Evolutionary conservation across 2,888 invertebrate genomes (phyloP).

Genomic region (Cheilosia urbana): DNA sequence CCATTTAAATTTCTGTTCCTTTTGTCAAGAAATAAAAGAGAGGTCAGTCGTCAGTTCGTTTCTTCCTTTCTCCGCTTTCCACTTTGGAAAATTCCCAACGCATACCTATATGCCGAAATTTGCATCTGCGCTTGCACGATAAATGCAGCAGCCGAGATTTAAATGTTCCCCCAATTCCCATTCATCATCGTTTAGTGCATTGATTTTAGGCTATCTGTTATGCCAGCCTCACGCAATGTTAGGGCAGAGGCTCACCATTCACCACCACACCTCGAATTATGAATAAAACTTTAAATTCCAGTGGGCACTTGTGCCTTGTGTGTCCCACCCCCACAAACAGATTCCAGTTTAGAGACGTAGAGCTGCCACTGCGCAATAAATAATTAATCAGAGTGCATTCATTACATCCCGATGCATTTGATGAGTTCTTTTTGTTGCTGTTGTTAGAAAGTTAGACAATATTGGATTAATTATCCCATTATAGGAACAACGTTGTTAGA

Average conservation of each 20-base stretch:
- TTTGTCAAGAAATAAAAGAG: too few relatives aligned
- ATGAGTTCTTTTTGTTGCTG: background rate
- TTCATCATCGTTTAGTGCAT: constrained; percentile 49
- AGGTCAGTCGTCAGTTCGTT: too few relatives aligned
- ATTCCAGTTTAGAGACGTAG: constrained; percentile 13
- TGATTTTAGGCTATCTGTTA: constrained; percentile 38
- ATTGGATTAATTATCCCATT: constrained; percentile 22
- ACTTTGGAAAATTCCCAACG: too few relatives aligned
- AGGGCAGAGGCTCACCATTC: background rate
- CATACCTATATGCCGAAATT: constrained; percentile 12
- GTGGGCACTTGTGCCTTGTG: constrained; percentile 4
- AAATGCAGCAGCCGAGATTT: constrained; percentile 21
- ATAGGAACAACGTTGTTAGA: background rate
- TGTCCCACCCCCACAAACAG: background rate
- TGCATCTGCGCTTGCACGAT: constrained; percentile 67
- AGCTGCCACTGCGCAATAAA: constrained; percentile 34
- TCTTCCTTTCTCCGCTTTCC: too few relatives aligned
- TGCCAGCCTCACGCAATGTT: background rate
- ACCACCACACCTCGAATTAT: constrained; percentile 57
- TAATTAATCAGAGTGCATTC: constrained; percentile 20
- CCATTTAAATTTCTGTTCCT: too few relatives aligned
- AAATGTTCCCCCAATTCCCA: constrained; percentile 1
- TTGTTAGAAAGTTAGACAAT: constrained; percentile 19
- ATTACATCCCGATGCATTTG: background rate
- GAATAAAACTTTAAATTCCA: background rate